Conservation (phyloP, 2,888 invertebrate species). For the Hoplodrina ambigua region DNA sequence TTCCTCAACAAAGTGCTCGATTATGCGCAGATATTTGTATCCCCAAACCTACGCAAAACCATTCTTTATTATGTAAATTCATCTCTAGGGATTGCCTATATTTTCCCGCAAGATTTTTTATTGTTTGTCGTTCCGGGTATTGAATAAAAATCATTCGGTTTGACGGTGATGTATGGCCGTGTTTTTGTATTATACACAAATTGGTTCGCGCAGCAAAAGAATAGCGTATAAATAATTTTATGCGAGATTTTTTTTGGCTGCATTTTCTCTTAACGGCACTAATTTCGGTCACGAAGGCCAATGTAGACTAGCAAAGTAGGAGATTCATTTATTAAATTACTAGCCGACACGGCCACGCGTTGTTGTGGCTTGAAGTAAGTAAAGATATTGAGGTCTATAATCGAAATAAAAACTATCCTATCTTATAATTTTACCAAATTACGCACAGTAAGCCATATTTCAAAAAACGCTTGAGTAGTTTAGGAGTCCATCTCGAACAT, state of each 20-base stretch:
- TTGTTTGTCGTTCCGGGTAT: conserved; percentile 56
- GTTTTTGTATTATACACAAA: conserved; percentile 31
- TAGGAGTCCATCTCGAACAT: too few relatives aligned
- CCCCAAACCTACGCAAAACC: conserved; percentile 73
- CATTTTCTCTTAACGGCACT: background rate
- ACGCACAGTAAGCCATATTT: too few relatives aligned
- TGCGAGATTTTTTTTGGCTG: background rate
- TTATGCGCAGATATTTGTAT: conserved; percentile 81
- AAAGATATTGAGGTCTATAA: too few relatives aligned
- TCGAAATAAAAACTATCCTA: too few relatives aligned
- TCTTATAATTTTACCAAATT: too few relatives aligned
- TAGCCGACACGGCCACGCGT: too few relatives aligned
- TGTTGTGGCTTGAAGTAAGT: too few relatives aligned
- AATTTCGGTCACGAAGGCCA: background rate
- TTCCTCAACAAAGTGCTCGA: conserved; percentile 76
- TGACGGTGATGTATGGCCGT: conserved; percentile 38
- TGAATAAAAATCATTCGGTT: conserved; percentile 51
- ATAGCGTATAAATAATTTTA: too few relatives aligned
- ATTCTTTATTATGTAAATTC: conserved; percentile 81
- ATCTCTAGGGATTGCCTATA: conserved; percentile 75
- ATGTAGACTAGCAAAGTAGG: background rate
- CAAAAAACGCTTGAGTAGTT: too few relatives aligned
- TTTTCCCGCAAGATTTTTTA: conserved; percentile 68
- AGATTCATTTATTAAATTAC: background rate
- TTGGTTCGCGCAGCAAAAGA: background rate